phyloP scores from a whole-genome alignment of 2,888 invertebrate genomes.

The Altica lythri region DNA sequence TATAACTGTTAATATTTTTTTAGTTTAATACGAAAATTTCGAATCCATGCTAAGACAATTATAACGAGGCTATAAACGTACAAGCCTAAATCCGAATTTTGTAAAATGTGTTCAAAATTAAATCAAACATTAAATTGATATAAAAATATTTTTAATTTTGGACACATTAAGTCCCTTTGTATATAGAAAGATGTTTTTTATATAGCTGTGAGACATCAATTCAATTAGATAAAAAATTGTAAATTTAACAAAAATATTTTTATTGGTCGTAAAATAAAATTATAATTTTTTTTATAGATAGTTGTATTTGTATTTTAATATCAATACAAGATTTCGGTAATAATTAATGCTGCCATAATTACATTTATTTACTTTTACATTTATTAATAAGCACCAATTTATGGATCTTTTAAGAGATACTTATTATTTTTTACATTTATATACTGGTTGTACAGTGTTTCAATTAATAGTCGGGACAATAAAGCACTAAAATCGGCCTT shows the following conservation, averaged over 20 bases:
- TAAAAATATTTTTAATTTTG: constrained; percentile 10
- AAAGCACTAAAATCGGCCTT: too few relatives aligned
- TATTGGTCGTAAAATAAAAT: constrained; percentile 26
- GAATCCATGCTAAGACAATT: constrained; percentile 37
- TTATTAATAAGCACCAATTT: too few relatives aligned
- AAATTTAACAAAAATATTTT: constrained; percentile 35
- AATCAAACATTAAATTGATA: constrained; percentile 1
- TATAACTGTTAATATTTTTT: constrained; percentile 25
- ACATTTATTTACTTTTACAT: too few relatives aligned
- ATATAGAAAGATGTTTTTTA: constrained; percentile 40
- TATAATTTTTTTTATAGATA: constrained; percentile 6
- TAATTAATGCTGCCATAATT: too few relatives aligned
- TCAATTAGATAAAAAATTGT: constrained; percentile 44
- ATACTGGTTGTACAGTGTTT: too few relatives aligned
- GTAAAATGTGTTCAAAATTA: constrained; percentile 16
- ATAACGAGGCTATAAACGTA: constrained; percentile 13
- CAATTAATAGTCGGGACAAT: too few relatives aligned
- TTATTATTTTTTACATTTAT: too few relatives aligned
- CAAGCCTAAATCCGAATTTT: constrained; percentile 20
- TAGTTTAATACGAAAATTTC: constrained; percentile 23
- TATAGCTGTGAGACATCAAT: constrained; percentile 53
- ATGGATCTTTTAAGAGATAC: too few relatives aligned
- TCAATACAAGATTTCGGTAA: too few relatives aligned
- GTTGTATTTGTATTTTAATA: too few relatives aligned
- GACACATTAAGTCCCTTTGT: constrained; percentile 31